These are phyloP conservation scores for Chalcosyrphus nemorum DNA, from an alignment of 2,888 invertebrate genomes.

Conservation along the genomic window DNA sequence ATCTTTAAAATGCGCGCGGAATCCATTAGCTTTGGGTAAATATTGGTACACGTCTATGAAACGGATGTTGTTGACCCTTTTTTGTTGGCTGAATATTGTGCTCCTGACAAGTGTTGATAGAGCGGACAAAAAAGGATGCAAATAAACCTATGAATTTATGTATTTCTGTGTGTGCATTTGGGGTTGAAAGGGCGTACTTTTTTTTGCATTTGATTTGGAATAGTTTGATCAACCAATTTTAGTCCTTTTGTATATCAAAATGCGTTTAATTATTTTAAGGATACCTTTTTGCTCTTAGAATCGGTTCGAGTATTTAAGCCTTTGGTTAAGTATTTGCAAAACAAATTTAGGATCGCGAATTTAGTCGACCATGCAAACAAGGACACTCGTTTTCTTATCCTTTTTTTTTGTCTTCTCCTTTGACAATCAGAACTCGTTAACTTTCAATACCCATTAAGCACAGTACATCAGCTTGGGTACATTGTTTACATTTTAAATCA, in stretches of 20 bases:
- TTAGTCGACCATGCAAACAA: neutral
- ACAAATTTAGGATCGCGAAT: neutral
- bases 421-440: conserved; percentile 33
- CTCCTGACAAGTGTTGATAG: neutral
- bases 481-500: conserved; percentile 59
- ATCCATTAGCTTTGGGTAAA: neutral
- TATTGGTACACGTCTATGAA: neutral
- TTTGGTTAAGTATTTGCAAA: neutral
- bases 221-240: too few relatives aligned
- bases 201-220: too few relatives aligned
- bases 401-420: neutral
- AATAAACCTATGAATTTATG: too few relatives aligned
- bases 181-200: too few relatives aligned
- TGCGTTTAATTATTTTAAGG: too few relatives aligned
- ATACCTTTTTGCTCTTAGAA: neutral
- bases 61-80: neutral
- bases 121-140: neutral
- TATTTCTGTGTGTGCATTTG: too few relatives aligned
- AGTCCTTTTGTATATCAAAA: too few relatives aligned
- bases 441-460: conserved; percentile 39
- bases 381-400: neutral
- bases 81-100: neutral
- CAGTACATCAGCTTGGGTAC: conserved; percentile 32
- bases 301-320: neutral
- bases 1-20: conserved; percentile 1